Base-by-base conservation (phyloP, 2,888 invertebrate genomes). In the Anagyrus pseudococci region DNA sequence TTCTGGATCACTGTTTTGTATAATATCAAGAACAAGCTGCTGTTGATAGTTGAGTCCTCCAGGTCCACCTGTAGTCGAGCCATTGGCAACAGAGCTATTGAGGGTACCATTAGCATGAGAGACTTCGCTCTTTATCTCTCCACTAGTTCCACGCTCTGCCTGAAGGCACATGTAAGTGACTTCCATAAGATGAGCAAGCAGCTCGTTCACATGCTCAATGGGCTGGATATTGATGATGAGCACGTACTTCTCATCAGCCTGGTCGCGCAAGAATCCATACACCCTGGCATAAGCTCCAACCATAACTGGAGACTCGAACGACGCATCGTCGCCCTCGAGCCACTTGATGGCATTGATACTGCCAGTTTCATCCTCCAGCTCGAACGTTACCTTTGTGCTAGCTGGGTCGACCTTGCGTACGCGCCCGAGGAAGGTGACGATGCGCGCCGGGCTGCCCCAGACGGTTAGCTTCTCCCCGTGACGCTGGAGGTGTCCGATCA, bases 121-220 rank as follows among this genome's bases (percentile, higher is more conserved):
- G 26, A 7, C 25, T 2, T 23, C 15, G 46, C 10, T 46, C 46
- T 13, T 68, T 15, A 15, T 37, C 10, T 17, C 52, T 26, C 41
- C 7, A 15, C 40, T 60, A 2, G 22, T 29, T 22, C 60, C 74
- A 58, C 83, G 82, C 71, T 86, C 85, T 1, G 85, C 81, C 69
- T 85, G 85, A 43, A 85, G 23, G n/a, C 49, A 80, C 0, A 84
- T 80, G 69, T 87, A 84, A 15, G 90, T 83, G 0, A 89, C 87
- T 78, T 91, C 90, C 48, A 93, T 77, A 2, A 89, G 72, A 77
- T 93, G 93, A 54, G 83, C 84, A 0, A 87, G 86, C 4, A 92
- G 71, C 69, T 90, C 88, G 71, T 89, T 89, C 53, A 88, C 80
- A 71, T 87, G 84, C 22, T 83, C 82, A 0, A 93, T 72, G 0